Conservation (phyloP, 2,113 vertebrate genomes). For the Semnornis frantzii region DNA sequence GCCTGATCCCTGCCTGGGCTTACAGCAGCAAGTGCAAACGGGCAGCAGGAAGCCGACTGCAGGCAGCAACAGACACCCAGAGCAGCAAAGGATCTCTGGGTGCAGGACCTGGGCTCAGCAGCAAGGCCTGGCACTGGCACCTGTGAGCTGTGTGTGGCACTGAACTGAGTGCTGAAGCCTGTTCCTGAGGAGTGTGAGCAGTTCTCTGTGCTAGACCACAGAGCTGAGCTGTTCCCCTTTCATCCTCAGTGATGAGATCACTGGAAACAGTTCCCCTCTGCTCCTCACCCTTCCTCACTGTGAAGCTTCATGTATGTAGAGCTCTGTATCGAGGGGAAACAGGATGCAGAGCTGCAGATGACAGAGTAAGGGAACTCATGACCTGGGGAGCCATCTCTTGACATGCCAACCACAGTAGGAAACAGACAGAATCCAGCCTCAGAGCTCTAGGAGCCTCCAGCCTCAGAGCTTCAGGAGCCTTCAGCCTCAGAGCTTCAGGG, state of each 20-base stretch:
- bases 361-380: neutral
- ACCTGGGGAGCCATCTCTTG: too few species aligned
- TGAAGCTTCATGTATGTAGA: neutral
- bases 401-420: too few species aligned
- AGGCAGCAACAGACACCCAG: neutral
- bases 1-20: conserved; percentile 27
- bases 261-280: conserved; percentile 2
- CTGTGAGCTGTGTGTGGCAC: neutral
- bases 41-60: neutral
- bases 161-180: neutral
- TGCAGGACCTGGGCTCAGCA: neutral
- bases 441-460: too few species aligned
- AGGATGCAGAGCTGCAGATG: neutral
- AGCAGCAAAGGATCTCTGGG: conserved; percentile 27
- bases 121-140: neutral
- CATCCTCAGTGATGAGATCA: conserved; percentile 41
- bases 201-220: conserved; percentile 41
- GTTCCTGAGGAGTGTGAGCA: conserved; percentile 32
- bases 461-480: too few species aligned
- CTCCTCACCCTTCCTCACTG: conserved; percentile 8
- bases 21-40: neutral
- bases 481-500: too few species aligned
- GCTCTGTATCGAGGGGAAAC: neutral
- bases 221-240: conserved; percentile 8
- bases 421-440: too few species aligned